Conservation (phyloP, 2,797 vertebrate genomes). For the Schizopygopsis pylzovi region DNA sequence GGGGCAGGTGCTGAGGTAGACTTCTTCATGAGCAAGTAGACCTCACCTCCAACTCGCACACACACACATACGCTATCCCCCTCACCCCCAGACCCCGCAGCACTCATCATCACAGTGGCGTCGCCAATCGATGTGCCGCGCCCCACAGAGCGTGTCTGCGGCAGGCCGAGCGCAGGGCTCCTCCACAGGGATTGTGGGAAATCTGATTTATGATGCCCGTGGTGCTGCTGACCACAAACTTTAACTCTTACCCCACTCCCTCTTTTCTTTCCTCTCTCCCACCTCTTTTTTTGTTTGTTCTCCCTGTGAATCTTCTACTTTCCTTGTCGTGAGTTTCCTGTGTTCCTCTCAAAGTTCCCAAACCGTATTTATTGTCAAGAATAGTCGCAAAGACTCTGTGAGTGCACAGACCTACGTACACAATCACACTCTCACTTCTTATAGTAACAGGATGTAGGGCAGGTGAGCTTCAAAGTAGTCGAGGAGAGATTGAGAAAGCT, state of each 20-base stretch:
- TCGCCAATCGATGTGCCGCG: constrained; percentile 83
- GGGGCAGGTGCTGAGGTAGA: constrained; percentile 81
- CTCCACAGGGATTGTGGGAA: constrained; percentile 84
- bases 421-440: neutral
- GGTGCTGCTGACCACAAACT: constrained; percentile 83
- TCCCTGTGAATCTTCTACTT: constrained; percentile 54
- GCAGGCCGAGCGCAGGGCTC: constrained; percentile 77
- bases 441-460: constrained; percentile 35
- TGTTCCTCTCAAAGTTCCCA: constrained; percentile 22
- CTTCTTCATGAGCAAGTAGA: constrained; percentile 68
- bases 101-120: constrained; percentile 80
- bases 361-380: neutral
- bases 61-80: constrained; percentile 30
- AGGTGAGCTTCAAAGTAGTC: constrained; percentile 40
- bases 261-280: constrained; percentile 56
- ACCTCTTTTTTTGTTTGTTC: constrained; percentile 3
- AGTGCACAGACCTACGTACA: neutral
- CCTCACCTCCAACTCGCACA: constrained; percentile 25
- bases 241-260: constrained; percentile 64
- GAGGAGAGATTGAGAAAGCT: constrained; percentile 47
- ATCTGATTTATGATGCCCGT: constrained; percentile 85
- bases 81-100: constrained; percentile 73
- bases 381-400: neutral
- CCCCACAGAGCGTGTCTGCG: constrained; percentile 82
- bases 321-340: neutral